Conservation (phyloP, 2,113 vertebrate species). For the Pedetes capensis region DNA sequence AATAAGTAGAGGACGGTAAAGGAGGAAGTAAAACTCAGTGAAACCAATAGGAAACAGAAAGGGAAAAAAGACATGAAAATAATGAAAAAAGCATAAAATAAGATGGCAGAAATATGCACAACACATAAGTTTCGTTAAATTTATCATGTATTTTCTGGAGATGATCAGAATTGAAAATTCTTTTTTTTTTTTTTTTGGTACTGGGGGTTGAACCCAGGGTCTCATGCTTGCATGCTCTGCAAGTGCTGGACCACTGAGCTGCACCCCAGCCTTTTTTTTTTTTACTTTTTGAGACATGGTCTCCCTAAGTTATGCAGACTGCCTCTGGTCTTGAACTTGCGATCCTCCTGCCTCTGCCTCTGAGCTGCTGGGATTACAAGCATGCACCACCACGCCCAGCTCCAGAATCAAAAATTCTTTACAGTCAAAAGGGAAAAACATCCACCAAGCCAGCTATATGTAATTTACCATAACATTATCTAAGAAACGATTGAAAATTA, state of each 20-base stretch:
- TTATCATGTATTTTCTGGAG: background rate
- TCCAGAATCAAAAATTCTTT: constrained; percentile 23
- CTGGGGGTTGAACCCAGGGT: no score
- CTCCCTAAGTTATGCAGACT: no score
- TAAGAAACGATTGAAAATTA: background rate
- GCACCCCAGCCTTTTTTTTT: no score
- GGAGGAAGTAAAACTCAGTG: background rate
- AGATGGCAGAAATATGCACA: background rate
- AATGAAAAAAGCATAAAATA: background rate
- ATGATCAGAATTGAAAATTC: background rate
- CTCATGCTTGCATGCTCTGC: no score
- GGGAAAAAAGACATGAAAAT: background rate
- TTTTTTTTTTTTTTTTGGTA: no score
- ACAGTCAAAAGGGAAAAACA: background rate
- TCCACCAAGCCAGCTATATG: background rate
- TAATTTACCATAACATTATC: background rate
- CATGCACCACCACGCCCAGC: no score
- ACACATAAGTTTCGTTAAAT: background rate
- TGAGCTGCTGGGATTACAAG: no score
- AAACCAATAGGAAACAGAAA: background rate
- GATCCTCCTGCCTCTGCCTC: no score
- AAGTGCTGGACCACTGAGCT: no score
- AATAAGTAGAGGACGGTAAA: background rate
- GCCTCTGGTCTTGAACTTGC: no score
- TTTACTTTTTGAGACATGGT: no score